phyloP scores from a whole-genome alignment of 2,888 invertebrate species.

The Cylloceria caligata region DNA sequence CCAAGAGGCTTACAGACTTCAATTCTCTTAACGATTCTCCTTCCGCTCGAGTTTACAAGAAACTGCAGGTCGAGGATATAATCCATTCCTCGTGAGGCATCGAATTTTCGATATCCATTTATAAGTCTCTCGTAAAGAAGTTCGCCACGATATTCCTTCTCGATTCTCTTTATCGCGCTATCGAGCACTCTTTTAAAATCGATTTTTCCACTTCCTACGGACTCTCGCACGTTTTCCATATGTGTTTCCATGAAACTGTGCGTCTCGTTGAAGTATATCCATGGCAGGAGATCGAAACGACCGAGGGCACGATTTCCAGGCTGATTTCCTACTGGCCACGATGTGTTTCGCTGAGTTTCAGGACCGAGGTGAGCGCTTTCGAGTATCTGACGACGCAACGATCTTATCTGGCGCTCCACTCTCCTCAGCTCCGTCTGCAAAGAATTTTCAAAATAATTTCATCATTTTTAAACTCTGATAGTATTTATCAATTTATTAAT shows the following conservation, averaged over 20 bases:
- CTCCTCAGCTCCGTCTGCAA: conserved; percentile 83
- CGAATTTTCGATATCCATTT: conserved; percentile 92
- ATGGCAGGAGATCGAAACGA: conserved; percentile 93
- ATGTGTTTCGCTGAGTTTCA: conserved; percentile 77
- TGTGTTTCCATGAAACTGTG: conserved; percentile 94
- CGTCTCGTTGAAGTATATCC: conserved; percentile 94
- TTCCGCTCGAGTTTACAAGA: conserved; percentile 84
- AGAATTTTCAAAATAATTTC: not conserved
- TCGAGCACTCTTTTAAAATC: conserved; percentile 89
- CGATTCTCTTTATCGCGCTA: conserved; percentile 85
- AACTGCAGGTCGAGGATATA: conserved; percentile 92
- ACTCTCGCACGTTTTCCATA: conserved; percentile 88
- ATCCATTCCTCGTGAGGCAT: conserved; percentile 94
- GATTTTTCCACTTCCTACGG: conserved; percentile 88
- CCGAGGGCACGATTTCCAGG: conserved; percentile 89
- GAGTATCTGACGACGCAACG: conserved; percentile 84
- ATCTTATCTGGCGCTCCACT: conserved; percentile 83
- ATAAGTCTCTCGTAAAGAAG: conserved; percentile 87
- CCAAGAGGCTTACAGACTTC: conserved; percentile 94
- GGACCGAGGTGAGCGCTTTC: conserved; percentile 84
- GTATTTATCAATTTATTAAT: not conserved
- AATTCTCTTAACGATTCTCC: conserved; percentile 88
- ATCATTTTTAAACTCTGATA: not conserved
- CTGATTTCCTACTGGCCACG: conserved; percentile 92
- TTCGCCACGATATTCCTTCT: conserved; percentile 84